Evolutionary conservation across 2,888 invertebrate genomes (phyloP).

Genomic region (Zygaena filipendulae): DNA sequence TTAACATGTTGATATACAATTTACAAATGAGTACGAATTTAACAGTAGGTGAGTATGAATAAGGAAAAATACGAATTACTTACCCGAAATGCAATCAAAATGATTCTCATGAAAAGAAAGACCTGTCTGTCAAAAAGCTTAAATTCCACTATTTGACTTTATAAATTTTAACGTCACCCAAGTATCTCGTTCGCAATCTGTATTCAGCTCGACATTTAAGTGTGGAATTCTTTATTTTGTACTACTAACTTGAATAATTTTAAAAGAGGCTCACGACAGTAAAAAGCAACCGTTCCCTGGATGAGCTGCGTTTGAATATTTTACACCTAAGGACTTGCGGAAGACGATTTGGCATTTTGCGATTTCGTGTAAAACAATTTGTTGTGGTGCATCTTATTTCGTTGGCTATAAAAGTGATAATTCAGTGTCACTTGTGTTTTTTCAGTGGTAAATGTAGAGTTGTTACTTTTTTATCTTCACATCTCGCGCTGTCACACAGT

Average conservation of each 20-base stretch:
- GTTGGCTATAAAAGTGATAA: too few relatives aligned
- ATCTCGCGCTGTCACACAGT: slow-evolving; percentile 39
- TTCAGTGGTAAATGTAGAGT: slow-evolving; percentile 17
- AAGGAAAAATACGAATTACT: too few relatives aligned
- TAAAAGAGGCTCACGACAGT: slow-evolving; percentile 46
- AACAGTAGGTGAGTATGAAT: too few relatives aligned
- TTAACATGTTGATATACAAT: too few relatives aligned
- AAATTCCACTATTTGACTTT: too few relatives aligned
- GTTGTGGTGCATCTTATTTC: too few relatives aligned
- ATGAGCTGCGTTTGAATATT: slow-evolving; percentile 59
- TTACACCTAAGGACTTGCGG: slow-evolving; percentile 56
- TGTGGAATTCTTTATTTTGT: slow-evolving; percentile 42
- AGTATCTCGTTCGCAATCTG: slow-evolving; percentile 20
- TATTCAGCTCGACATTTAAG: slow-evolving; percentile 32
- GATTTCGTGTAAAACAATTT: slow-evolving; percentile 15
- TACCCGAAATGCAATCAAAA: too few relatives aligned
- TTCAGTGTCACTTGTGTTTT: too few relatives aligned
- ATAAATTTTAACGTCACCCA: too few relatives aligned
- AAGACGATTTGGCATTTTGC: slow-evolving; percentile 30
- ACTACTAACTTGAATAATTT: slow-evolving; percentile 45
- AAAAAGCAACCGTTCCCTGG: slow-evolving; percentile 44
- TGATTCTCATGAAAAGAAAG: too few relatives aligned
- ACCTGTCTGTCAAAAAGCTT: too few relatives aligned
- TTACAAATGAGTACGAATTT: too few relatives aligned
- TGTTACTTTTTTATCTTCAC: slow-evolving; percentile 32